Evolutionary conservation across 2,888 invertebrate species (phyloP), one percentile per base, ranked within the genome.

Genomic region (Oxystoma pomonae): DNA sequence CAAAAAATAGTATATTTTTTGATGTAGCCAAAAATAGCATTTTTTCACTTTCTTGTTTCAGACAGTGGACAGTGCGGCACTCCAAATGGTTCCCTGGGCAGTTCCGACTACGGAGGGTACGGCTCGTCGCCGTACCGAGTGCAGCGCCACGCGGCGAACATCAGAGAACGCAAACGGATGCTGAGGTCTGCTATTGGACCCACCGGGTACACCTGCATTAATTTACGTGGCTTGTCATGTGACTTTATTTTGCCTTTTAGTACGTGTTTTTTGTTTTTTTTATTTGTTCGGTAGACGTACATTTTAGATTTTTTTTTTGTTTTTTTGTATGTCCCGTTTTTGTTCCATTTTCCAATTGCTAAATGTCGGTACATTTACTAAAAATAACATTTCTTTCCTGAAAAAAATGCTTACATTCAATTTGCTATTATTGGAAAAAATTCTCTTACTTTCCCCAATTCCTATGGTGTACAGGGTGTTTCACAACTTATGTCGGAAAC

Each of bases 141-240:
- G 68, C 95, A 96, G 80, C 86, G 95, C 67, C 94, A 94, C 72
- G 94, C 97, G 1, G 95, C 98, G 65, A 98, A 97, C 82, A 94
- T 98, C 70, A 88, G 98, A 72, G 98, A 98, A 83, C 86, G 98
- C 79, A 94, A 96, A 85, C 90, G 98, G 79, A 98, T 98, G 97
- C 91, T 98, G 88, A 95, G 95, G 91, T 94, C 91, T 87, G 90
- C 89, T 86, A 81, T 81, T 79, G 80, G 81, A 81, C 89, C 90
- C 85, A 90, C 88, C 87, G 89, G 90, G 90, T 90, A 90, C 83
- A 77, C 78, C 74, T 78, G 75, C 76, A 63, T 64, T 67, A 65
- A 65, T 67, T 63, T 53, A 50, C 50, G 50, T 50, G 50, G 50
- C n/a, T n/a, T 72, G 74, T 71, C 74, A 73, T 73, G 72, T 68